Conservation (phyloP, 2,888 invertebrate genomes). For the Rhopalosiphum nymphaeae region DNA sequence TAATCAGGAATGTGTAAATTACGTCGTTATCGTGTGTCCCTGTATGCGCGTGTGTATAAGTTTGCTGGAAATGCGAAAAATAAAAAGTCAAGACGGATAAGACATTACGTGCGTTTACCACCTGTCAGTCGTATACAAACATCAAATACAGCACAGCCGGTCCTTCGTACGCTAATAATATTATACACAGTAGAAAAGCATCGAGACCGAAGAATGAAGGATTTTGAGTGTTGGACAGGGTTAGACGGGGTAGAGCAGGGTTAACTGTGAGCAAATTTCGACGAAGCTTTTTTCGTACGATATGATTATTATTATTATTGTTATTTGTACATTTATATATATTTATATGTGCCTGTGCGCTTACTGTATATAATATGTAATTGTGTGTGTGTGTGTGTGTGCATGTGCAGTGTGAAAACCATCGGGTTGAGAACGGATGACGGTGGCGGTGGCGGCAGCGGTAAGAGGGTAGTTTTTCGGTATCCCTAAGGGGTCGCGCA, state of each 20-base stretch:
- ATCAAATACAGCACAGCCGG: neutral
- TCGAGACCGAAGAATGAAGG: neutral
- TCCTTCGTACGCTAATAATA: neutral
- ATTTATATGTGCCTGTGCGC: neutral
- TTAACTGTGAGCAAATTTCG: neutral
- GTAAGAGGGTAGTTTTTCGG: neutral
- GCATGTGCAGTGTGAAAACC: neutral
- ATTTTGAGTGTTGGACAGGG: neutral
- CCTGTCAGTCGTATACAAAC: neutral
- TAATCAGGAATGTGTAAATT: neutral
- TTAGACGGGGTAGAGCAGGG: neutral
- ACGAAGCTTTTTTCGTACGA: neutral
- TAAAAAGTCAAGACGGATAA: neutral
- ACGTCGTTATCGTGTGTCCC: neutral
- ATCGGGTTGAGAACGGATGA: neutral
- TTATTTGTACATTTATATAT: neutral
- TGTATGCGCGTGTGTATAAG: neutral
- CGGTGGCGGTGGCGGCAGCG: neutral
- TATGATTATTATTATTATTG: slow-evolving; percentile 6
- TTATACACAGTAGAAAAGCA: neutral
- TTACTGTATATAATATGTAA: neutral
- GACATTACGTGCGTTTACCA: neutral
- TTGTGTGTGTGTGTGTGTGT: neutral
- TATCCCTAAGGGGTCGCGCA: slow-evolving; percentile 5
- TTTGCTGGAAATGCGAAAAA: neutral